phyloP scores from a whole-genome alignment of 2,888 invertebrate genomes.

The Aspidiotus rigidus region DNA sequence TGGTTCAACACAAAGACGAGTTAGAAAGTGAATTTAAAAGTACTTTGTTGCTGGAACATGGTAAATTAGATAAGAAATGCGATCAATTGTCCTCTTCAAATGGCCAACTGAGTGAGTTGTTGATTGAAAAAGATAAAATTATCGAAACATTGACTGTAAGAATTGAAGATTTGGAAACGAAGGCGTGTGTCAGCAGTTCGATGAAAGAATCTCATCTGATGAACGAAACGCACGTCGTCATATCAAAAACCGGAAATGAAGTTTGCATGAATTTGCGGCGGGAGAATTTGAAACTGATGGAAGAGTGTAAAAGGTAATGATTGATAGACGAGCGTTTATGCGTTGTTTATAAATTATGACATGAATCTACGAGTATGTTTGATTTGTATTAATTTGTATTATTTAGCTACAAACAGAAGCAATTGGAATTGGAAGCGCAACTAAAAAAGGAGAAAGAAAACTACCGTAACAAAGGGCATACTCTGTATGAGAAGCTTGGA shows the following conservation, averaged over 20 bases:
- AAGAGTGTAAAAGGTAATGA: conserved; percentile 13
- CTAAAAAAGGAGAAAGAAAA: conserved; percentile 18
- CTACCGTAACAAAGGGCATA: conserved; percentile 8
- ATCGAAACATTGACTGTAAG: not conserved
- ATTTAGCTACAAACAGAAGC: conserved; percentile 9
- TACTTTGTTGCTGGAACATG: conserved; percentile 10
- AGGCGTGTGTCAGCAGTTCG: not conserved
- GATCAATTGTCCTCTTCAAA: conserved; percentile 12
- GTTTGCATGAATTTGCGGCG: conserved; percentile 4
- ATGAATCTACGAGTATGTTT: not conserved
- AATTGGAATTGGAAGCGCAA: not conserved
- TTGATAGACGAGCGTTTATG: not conserved
- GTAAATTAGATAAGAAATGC: conserved; percentile 4
- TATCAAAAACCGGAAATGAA: conserved; percentile 9
- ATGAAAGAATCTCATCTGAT: not conserved
- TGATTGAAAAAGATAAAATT: conserved; percentile 2
- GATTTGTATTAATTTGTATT: not conserved
- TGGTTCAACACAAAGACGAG: conserved; percentile 20
- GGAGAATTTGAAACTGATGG: conserved; percentile 17
- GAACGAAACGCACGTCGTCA: conserved; percentile 16
- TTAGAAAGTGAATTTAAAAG: conserved; percentile 21
- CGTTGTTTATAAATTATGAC: too few species aligned
- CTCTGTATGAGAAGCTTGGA: conserved; percentile 4
- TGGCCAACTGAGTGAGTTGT: not conserved
- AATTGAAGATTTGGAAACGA: not conserved